Conservation (phyloP, 1,140 invertebrate genomes). For the Cydia pomonella region DNA sequence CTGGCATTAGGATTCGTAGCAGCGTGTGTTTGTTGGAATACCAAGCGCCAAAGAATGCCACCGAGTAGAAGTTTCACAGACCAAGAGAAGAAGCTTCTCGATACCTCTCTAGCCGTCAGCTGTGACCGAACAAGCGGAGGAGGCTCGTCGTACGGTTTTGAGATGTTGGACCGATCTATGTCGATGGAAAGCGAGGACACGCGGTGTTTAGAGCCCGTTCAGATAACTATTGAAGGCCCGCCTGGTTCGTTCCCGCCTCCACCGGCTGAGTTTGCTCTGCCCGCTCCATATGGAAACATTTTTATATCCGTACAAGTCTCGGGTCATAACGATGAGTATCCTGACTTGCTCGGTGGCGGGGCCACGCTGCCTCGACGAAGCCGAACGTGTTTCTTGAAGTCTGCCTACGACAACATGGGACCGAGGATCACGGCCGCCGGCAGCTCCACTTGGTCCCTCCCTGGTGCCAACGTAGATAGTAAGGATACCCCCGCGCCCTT, state of each 20-base stretch:
- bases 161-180: slow-evolving; percentile 79
- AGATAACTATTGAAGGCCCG: slow-evolving; percentile 89
- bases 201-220: slow-evolving; percentile 75
- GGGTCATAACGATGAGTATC: slow-evolving; percentile 78
- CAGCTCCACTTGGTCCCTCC: slow-evolving; percentile 89
- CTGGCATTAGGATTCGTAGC: slow-evolving; percentile 64
- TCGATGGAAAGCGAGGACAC: slow-evolving; percentile 70
- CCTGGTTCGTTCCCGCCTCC: slow-evolving; percentile 74
- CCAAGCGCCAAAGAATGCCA: slow-evolving; percentile 82
- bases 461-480: slow-evolving; percentile 79
- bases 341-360: slow-evolving; percentile 73
- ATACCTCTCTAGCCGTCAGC: slow-evolving; percentile 87
- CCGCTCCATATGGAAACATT: slow-evolving; percentile 74
- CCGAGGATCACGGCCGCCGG: slow-evolving; percentile 92
- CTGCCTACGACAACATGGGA: slow-evolving; percentile 93
- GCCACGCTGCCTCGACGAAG: slow-evolving; percentile 62
- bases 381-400: slow-evolving; percentile 72
- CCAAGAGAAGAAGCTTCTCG: slow-evolving; percentile 91
- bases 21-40: slow-evolving; percentile 70
- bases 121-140: slow-evolving; percentile 83
- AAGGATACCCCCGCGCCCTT: slow-evolving; percentile 49
- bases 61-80: slow-evolving; percentile 90
- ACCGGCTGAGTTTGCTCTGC: slow-evolving; percentile 72
- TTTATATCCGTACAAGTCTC: slow-evolving; percentile 76
- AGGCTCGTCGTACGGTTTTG: slow-evolving; percentile 82